A percentile compares a stretch with the other conserved stretches of the same genome.
phyloP scores from a whole-genome alignment of 2,888 invertebrate species.

The Rutpela maculata region DNA sequence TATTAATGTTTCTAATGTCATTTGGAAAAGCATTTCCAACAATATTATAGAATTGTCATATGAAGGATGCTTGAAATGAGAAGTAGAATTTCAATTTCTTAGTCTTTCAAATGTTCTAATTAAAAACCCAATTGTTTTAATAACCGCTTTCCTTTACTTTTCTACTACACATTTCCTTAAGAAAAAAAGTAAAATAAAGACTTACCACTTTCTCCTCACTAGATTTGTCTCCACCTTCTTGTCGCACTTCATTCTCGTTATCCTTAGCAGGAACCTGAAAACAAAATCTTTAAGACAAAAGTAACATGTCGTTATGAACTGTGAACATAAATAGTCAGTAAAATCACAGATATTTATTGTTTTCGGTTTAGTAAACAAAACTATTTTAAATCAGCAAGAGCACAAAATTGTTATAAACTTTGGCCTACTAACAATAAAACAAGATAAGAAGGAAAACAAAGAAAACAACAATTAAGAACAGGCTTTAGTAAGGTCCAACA shows the following conservation, averaged over 20 bases:
- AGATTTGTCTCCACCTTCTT: conserved; percentile 50
- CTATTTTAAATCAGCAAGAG: conserved; percentile 5
- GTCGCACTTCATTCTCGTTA: conserved; percentile 49
- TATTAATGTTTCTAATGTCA: no score
- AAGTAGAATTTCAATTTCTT: no score
- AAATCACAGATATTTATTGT: background rate
- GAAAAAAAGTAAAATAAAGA: background rate
- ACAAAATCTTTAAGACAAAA: conserved; percentile 24
- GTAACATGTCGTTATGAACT: background rate
- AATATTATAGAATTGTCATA: no score
- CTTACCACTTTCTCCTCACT: conserved; percentile 45
- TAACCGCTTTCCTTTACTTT: no score
- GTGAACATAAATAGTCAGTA: background rate
- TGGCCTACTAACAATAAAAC: conserved; percentile 9
- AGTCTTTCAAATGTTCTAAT: no score
- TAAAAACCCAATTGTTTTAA: no score
- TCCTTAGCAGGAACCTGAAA: conserved; percentile 55
- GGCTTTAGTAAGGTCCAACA: conserved; percentile 49
- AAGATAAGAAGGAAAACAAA: conserved; percentile 14
- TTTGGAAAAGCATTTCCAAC: no score
- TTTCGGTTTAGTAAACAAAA: conserved; percentile 17
- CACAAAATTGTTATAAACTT: conserved; percentile 11
- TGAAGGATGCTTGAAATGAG: no score
- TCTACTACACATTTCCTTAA: no score
- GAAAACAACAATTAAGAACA: conserved; percentile 30